Evolutionary conservation across 2,888 invertebrate species (phyloP), one percentile per base, ranked within the genome.

Genomic region (Euplexia lucipara): DNA sequence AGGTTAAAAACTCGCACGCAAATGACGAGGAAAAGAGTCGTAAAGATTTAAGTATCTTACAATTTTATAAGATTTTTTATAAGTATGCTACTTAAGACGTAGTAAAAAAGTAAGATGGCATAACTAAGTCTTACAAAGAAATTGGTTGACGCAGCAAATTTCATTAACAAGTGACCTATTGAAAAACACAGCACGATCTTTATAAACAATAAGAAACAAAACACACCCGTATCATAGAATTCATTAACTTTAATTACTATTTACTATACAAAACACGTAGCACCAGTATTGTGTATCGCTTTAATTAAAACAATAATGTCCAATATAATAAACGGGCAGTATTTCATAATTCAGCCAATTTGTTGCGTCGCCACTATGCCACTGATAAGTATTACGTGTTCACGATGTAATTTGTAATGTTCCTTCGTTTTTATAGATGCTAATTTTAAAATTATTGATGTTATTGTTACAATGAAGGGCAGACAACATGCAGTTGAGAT

Each of bases 261-360:
- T 74, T 70, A 71, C 58, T 64, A 68, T 53, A 73, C 69, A 64
- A 67, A 54, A 58, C 67, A 62, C 63, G 64, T 51, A 56, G 44
- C 47, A 47, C 8, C 20, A 54, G 78, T 69, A 64, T 75, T 65
- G 39, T 66, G 70, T 81, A 69, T 59, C 75, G 41, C 16, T 63
- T 75, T 83, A 83, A 82, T 82, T 83, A 82, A 75, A 79, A 79
- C 82, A 81, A 77, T 73, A 69, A 70, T 63, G 70, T 62, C 26
- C 71, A 62, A 64, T 77, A 66, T 69, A 58, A 66, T 75, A 70
- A 62, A 69, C 56, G 56, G 54, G 70, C 69, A 48, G 72, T 82
- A 81, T 70, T 79, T 82, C 74, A 81, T 70, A 73, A 82, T 82
- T 78, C 53, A 77, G 73, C 79, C 73, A 82, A 82, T 82, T 83